Percentiles rank a stretch among this genome's conserved stretches.
These are phyloP conservation scores for Ctena decussata DNA, from an alignment of 2,888 invertebrate species.

Conservation along the genomic window DNA sequence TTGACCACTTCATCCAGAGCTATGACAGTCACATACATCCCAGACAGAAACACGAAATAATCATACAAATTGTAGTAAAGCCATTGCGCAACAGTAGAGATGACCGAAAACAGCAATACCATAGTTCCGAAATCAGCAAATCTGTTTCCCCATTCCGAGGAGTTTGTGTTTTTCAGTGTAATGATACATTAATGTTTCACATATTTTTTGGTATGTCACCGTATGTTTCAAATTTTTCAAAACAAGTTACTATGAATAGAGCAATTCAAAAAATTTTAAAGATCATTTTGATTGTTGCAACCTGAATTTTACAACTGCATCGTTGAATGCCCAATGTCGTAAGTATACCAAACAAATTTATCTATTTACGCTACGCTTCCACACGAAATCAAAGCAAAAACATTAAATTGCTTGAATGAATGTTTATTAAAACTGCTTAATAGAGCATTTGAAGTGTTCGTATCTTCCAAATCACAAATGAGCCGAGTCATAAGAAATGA, in stretches of 20 bases:
- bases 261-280: too few species aligned
- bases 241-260: too few species aligned
- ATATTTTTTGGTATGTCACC: too few species aligned
- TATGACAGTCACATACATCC: constrained; percentile 59
- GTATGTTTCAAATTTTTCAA: too few species aligned
- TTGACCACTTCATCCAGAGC: constrained; percentile 41
- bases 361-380: too few species aligned
- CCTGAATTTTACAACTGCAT: too few species aligned
- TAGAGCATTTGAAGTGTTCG: background rate
- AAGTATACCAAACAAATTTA: too few species aligned
- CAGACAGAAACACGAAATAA: constrained; percentile 62
- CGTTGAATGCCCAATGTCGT: too few species aligned
- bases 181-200: too few species aligned
- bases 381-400: background rate
- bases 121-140: constrained; percentile 15
- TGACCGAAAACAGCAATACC: constrained; percentile 48
- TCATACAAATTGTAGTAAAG: constrained; percentile 59
- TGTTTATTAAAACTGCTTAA: background rate
- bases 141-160: background rate
- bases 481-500: too few species aligned
- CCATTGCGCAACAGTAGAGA: constrained; percentile 49
- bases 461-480: background rate
- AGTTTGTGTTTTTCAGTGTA: too few species aligned
- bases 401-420: background rate
- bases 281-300: too few species aligned